Evolutionary conservation across 37 sponge, comb jelly and placozoan species (phyloP), one percentile per base, ranked within the genome.

Genomic region (Halichondria panicea): DNA sequence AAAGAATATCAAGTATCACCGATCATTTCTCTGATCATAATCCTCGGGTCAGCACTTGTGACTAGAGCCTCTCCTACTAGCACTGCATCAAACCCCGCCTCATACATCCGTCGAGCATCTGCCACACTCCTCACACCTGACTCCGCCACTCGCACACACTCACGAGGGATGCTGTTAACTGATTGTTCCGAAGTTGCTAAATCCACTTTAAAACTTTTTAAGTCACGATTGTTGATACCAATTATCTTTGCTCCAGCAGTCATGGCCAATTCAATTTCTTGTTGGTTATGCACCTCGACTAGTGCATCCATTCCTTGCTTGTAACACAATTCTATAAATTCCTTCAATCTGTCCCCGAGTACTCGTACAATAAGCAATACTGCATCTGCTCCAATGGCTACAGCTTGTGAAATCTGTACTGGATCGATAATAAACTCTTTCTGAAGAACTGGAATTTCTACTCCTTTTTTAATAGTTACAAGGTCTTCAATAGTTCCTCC

Each of bases 391-490:
- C 52, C 52, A 48, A 15, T 15, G 11, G 11, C 52, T 15, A 18
- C 15, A 48, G 52, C 52, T 15, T 48, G 13, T 11, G 52, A 11
- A 11, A 48, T 48, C 15, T 48, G 52, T 18, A 48, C 13, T 48
- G 60, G 27, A 58, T 58, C 60, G n/a, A 58, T 58, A n/a, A 58
- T 58, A 21, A 58, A 58, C 60, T 58, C 60, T 21, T 58, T 58
- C 12, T 27, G 25, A 8, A 58, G 27, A 12, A 58, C 25, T 9
- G 60, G 60, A 8, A 58, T 8, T 12, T 21, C 25, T 25, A 21
- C 12, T 7, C n/a, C n/a, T n/a, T n/a, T n/a, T n/a, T n/a, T n/a
- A n/a, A n/a, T n/a, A n/a, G n/a, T n/a, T n/a, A n/a, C n/a, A n/a
- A n/a, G n/a, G n/a, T n/a, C n/a, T n/a, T n/a, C n/a, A n/a, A n/a